These are phyloP conservation scores for Ceuthmochares aereus DNA, from an alignment of 2,113 vertebrate genomes.

Conservation along the genomic window DNA sequence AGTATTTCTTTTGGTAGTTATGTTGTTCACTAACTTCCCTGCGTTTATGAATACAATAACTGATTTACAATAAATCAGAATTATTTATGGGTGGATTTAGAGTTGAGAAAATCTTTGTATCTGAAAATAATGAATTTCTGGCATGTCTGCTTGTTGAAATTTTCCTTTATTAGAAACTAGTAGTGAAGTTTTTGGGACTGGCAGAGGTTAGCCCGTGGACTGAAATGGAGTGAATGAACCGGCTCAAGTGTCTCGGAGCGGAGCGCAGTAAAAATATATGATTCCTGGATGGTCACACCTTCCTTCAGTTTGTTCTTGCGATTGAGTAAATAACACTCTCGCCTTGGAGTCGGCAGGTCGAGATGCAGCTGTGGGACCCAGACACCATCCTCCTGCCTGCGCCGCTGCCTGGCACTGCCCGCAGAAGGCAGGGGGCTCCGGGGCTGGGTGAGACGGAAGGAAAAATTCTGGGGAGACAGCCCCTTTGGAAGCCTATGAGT, in stretches of 20 bases:
- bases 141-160: conserved; percentile 21
- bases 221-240: not conserved
- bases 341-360: not conserved
- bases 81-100: conserved; percentile 71
- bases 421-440: fast-evolving
- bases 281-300: not conserved
- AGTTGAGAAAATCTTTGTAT: conserved; percentile 62
- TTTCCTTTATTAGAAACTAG: conserved; percentile 60
- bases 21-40: conserved; percentile 65
- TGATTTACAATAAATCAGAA: conserved; percentile 67
- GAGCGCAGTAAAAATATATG: conserved; percentile 3
- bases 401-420: not conserved
- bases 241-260: not conserved
- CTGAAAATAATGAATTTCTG: conserved; percentile 70
- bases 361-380: not conserved
- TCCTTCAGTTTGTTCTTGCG: not conserved
- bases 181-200: conserved; percentile 38
- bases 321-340: not conserved
- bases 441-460: not conserved
- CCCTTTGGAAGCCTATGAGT: not conserved
- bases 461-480: not conserved
- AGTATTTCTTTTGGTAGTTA: conserved; percentile 73
- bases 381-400: fast-evolving
- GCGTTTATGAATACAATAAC: conserved; percentile 71
- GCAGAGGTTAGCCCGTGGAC: conserved; percentile 20